These are phyloP conservation scores for Elegia similella DNA, from an alignment of 2,888 invertebrate genomes.

Conservation along the genomic window DNA sequence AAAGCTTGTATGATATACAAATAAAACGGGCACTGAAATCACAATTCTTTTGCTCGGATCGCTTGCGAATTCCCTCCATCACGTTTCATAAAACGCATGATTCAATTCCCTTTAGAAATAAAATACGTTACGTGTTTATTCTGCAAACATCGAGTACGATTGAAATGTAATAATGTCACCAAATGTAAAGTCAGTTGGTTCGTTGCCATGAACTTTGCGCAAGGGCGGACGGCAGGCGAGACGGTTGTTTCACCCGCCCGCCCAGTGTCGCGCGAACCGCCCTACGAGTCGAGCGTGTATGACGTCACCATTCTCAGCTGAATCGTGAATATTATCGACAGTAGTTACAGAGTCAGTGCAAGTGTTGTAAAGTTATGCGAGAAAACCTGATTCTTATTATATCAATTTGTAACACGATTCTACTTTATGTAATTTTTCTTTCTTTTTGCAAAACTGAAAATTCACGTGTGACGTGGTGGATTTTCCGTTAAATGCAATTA, in stretches of 20 bases:
- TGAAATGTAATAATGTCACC: slow-evolving; percentile 59
- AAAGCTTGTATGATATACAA: not conserved
- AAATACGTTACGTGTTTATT: slow-evolving; percentile 41
- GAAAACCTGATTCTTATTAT: not conserved
- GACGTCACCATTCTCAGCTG: slow-evolving; percentile 28
- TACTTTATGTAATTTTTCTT: not conserved
- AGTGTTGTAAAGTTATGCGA: slow-evolving; percentile 21
- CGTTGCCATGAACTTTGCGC: slow-evolving; percentile 73
- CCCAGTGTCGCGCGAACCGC: slow-evolving; percentile 71
- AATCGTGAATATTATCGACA: slow-evolving; percentile 49
- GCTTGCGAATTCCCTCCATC: slow-evolving; percentile 17
- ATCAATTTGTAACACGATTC: not conserved
- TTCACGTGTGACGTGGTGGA: not conserved
- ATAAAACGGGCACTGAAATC: slow-evolving; percentile 10
- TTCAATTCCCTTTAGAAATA: slow-evolving; percentile 42
- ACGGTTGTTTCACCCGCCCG: slow-evolving; percentile 43
- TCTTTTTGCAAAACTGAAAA: not conserved
- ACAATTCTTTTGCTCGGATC: slow-evolving; percentile 8
- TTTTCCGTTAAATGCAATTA: not conserved
- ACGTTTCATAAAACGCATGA: slow-evolving; percentile 27
- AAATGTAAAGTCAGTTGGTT: slow-evolving; percentile 57
- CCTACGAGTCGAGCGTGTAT: slow-evolving; percentile 52
- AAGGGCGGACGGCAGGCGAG: slow-evolving; percentile 53
- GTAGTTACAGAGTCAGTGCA: slow-evolving; percentile 27
- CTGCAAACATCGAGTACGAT: slow-evolving; percentile 46